Conservation (phyloP, 2,888 invertebrate species). For the Chirona hameri region DNA sequence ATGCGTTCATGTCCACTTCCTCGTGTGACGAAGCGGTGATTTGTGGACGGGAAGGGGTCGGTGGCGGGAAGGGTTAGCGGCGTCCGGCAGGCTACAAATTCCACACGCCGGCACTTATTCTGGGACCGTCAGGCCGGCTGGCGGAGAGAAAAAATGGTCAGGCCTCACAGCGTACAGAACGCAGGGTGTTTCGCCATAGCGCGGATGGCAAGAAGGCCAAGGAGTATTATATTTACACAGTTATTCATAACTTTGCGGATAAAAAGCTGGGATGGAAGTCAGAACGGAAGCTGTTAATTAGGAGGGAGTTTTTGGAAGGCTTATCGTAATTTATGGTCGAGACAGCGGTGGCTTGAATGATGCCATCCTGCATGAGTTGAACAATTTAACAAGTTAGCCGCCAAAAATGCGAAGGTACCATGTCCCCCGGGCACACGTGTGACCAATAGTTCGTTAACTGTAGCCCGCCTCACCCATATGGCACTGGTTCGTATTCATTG, state of each 20-base stretch:
- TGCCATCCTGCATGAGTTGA: neutral
- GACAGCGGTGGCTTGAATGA: neutral
- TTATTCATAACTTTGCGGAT: neutral
- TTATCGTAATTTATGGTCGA: constrained; percentile 11
- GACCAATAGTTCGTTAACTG: too few species aligned
- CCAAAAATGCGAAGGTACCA: neutral
- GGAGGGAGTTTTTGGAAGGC: neutral
- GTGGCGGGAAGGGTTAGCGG: neutral
- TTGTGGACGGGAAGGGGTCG: neutral
- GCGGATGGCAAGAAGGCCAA: neutral
- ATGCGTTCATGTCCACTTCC: neutral
- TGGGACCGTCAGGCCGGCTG: neutral
- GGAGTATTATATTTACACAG: neutral
- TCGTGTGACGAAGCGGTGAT: constrained; percentile 26
- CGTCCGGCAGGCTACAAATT: neutral
- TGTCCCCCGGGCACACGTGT: too few species aligned
- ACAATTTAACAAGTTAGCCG: neutral
- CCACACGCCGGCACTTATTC: neutral
- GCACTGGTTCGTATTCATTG: neutral
- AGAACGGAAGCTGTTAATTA: constrained; percentile 12
- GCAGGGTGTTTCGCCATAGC: neutral
- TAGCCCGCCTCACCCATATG: neutral
- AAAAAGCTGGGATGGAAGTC: neutral
- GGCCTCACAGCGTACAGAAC: neutral
- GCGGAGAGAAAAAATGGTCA: neutral